A percentile compares a stretch with the other conserved stretches of the same genome.
These are phyloP conservation scores for Eulimnadia texana DNA, from an alignment of 1,140 invertebrate species.

Conservation along the genomic window DNA sequence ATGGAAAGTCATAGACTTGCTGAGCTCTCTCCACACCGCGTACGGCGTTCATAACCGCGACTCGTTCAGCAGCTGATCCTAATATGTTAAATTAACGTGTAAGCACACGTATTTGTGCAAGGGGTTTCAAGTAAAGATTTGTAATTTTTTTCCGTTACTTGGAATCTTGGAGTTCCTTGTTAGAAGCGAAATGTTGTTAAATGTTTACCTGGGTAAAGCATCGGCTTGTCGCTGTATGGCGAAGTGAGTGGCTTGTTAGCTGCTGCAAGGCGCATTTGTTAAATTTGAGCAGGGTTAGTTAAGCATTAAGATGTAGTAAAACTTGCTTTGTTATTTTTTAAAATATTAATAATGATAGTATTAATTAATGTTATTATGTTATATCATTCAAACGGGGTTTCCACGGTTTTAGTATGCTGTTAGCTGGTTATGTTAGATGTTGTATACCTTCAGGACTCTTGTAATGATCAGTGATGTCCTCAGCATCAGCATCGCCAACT, in stretches of 20 bases:
- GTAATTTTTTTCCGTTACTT: too few relatives aligned
- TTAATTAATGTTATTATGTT: too few relatives aligned
- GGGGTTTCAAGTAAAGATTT: too few relatives aligned
- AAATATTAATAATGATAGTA: too few relatives aligned
- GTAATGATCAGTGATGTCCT: constrained; percentile 34
- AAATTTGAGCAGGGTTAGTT: too few relatives aligned
- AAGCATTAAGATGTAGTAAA: too few relatives aligned
- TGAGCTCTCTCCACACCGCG: constrained; percentile 20
- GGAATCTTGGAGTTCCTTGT: too few relatives aligned
- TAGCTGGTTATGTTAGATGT: not conserved
- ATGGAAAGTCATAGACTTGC: constrained; percentile 21
- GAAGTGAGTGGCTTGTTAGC: not conserved
- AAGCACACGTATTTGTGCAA: too few relatives aligned
- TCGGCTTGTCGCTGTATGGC: constrained; percentile 26
- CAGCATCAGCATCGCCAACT: constrained; percentile 22
- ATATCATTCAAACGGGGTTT: too few relatives aligned
- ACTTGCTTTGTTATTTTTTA: too few relatives aligned
- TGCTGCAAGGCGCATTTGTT: not conserved
- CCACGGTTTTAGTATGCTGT: too few relatives aligned
- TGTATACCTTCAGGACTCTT: constrained; percentile 27
- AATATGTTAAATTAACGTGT: constrained; percentile 1
- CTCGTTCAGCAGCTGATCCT: constrained; percentile 22
- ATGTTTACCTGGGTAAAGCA: constrained; percentile 10
- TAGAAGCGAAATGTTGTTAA: not conserved
- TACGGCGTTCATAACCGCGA: constrained; percentile 25